phyloP scores from a whole-genome alignment of 2,113 vertebrate species.

The Cottus gobio region DNA sequence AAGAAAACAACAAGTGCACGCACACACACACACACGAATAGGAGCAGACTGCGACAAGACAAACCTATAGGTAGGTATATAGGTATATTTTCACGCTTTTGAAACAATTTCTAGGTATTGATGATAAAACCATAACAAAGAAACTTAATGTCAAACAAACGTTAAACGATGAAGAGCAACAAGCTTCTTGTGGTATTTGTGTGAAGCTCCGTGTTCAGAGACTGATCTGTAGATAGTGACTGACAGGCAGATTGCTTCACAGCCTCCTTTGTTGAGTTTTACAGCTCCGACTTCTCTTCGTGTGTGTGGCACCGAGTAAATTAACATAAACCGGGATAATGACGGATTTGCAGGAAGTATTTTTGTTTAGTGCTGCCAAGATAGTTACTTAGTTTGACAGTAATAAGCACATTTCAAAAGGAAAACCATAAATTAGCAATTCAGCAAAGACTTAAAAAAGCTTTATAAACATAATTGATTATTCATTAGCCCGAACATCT shows the following conservation, averaged over 20 bases:
- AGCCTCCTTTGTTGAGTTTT: background rate
- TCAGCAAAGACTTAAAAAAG: background rate
- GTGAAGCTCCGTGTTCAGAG: background rate
- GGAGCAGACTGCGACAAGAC: background rate
- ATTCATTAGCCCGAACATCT: background rate
- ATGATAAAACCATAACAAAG: background rate
- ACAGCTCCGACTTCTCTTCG: background rate
- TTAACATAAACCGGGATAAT: slow-evolving; percentile 23
- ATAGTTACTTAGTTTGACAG: slow-evolving; percentile 4
- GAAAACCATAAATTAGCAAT: background rate
- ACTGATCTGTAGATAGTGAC: background rate
- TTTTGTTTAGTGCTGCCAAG: background rate
- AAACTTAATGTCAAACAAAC: background rate
- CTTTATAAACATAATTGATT: background rate
- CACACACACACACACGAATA: too few relatives aligned
- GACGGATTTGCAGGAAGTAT: slow-evolving; percentile 1
- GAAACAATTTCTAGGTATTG: background rate
- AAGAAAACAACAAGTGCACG: background rate
- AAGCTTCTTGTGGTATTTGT: background rate
- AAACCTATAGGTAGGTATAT: too few relatives aligned
- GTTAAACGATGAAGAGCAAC: too few relatives aligned
- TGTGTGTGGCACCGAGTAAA: background rate
- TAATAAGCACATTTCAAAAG: too few relatives aligned
- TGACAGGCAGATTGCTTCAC: background rate
- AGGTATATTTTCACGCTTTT: background rate